Percentiles rank a stretch among this genome's conserved stretches.
Evolutionary conservation across 1,140 invertebrate species (phyloP).

Genomic region (Batillaria attramentaria): DNA sequence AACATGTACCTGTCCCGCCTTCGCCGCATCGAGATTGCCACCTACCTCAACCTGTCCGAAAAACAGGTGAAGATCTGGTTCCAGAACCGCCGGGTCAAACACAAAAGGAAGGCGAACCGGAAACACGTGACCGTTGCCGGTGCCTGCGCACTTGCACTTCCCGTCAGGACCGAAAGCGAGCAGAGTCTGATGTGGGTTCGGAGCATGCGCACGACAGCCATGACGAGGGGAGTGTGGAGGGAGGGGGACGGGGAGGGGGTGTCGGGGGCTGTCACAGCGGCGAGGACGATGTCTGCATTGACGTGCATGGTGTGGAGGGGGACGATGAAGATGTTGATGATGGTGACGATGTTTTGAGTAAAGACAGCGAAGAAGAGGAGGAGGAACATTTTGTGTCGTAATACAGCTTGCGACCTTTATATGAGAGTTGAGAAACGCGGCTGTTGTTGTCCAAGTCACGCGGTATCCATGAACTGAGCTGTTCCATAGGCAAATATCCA

Average conservation of each 20-base stretch:
- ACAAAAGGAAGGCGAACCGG: conserved; percentile 82
- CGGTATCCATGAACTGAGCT: too few relatives aligned
- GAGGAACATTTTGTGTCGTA: not conserved
- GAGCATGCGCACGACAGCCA: conserved; percentile 10
- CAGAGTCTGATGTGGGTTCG: not conserved
- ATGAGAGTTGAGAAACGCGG: too few relatives aligned
- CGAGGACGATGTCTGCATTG: conserved; percentile 9
- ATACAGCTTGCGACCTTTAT: too few relatives aligned
- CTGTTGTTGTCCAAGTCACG: too few relatives aligned
- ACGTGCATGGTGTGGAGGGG: too few relatives aligned
- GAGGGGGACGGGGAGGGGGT: conserved; percentile 10
- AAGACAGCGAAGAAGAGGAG: not conserved
- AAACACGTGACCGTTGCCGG: conserved; percentile 73
- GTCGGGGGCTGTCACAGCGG: not conserved
- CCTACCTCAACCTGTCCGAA: conserved; percentile 83
- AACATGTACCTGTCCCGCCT: conserved; percentile 77
- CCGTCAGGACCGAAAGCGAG: conserved; percentile 20
- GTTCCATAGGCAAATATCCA: too few relatives aligned
- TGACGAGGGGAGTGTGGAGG: not conserved
- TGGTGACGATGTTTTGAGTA: not conserved
- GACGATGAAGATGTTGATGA: not conserved
- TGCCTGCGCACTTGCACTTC: conserved; percentile 71
- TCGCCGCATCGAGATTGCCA: conserved; percentile 77
- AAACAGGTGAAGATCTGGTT: conserved; percentile 77
- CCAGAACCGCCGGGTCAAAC: conserved; percentile 90